Percentiles rank a stretch among this genome's conserved stretches.
These are phyloP conservation scores for Amblyjoppa proteus DNA, from an alignment of 2,888 invertebrate genomes.

Conservation along the genomic window DNA sequence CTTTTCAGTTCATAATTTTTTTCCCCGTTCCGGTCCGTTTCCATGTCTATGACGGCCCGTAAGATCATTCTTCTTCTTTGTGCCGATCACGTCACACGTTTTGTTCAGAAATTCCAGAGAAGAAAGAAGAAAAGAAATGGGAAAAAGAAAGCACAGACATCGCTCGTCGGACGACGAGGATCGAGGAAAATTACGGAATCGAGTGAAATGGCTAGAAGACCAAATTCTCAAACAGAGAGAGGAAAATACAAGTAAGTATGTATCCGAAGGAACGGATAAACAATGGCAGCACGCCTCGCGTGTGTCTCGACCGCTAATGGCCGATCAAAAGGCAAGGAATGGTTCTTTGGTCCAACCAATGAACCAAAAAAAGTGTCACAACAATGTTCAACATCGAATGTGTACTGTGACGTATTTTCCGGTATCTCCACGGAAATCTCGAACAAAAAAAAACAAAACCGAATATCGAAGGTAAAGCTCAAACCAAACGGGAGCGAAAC, in stretches of 20 bases:
- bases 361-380: conserved; percentile 35
- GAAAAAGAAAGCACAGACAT: conserved; percentile 50
- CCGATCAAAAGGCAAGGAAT: too few relatives aligned
- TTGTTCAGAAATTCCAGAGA: conserved; percentile 27
- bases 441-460: too few relatives aligned
- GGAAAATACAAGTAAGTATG: conserved; percentile 45
- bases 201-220: conserved; percentile 52
- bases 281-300: background rate
- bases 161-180: conserved; percentile 47
- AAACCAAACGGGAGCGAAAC: too few relatives aligned
- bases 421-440: too few relatives aligned
- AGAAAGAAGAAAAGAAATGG: background rate
- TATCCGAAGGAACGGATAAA: conserved; percentile 1
- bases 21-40: too few relatives aligned
- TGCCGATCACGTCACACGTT: conserved; percentile 29
- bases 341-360: conserved; percentile 59
- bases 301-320: background rate
- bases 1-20: too few relatives aligned
- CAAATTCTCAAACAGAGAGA: conserved; percentile 11
- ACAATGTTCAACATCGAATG: conserved; percentile 45
- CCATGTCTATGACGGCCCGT: too few relatives aligned
- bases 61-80: too few relatives aligned
- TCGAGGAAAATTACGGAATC: conserved; percentile 30
- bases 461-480: too few relatives aligned
- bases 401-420: too few relatives aligned